These are phyloP conservation scores for Cepphus grylle DNA, from an alignment of 2,113 vertebrate species.

Conservation along the genomic window DNA sequence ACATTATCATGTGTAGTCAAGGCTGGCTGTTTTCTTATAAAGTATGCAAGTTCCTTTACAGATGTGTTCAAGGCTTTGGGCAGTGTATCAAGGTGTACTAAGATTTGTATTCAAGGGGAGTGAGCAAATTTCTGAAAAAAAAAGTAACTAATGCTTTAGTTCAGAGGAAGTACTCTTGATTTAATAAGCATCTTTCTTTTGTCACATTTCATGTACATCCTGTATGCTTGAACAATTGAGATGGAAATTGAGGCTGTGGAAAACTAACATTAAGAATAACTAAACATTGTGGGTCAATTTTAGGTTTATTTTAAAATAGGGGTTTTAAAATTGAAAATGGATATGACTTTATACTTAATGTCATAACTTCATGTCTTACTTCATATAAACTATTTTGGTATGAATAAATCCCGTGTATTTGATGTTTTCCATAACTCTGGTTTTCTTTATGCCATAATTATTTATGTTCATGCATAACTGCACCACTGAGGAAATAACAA, in stretches of 20 bases:
- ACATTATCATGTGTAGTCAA: not conserved
- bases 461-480: not conserved
- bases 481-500: not conserved
- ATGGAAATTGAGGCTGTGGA: not conserved
- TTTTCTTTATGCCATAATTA: not conserved
- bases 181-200: not conserved
- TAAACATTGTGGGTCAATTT: not conserved
- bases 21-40: not conserved
- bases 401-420: not conserved
- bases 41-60: not conserved
- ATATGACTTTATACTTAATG: not conserved
- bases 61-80: not conserved
- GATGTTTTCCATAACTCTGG: not conserved
- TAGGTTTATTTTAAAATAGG: not conserved
- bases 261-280: not conserved
- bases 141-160: not conserved
- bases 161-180: not conserved
- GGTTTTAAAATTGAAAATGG: not conserved
- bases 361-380: not conserved
- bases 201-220: not conserved
- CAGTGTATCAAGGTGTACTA: not conserved
- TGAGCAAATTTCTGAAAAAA: not conserved
- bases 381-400: not conserved
- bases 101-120: not conserved
- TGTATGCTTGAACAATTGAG: not conserved